phyloP scores from a whole-genome alignment of 2,888 invertebrate genomes.

The Octonoba sinensis region DNA sequence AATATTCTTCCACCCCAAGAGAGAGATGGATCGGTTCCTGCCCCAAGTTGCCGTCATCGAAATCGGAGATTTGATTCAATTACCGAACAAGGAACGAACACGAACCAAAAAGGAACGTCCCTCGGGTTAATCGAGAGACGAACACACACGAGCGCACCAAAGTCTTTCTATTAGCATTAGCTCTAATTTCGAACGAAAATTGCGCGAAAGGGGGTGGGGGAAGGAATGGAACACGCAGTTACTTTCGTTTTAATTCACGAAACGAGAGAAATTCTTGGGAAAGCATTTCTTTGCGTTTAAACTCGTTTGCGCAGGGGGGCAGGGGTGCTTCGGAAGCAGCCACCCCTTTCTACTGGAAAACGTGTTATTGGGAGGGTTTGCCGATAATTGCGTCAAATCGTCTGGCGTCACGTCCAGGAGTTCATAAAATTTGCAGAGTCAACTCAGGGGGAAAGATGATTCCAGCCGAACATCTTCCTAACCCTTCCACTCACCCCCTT shows the following conservation, averaged over 20 bases:
- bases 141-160: conserved; percentile 21
- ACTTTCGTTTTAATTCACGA: conserved; percentile 61
- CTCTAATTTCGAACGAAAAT: conserved; percentile 48
- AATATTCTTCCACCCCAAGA: background rate
- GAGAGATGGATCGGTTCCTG: conserved; percentile 54
- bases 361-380: conserved; percentile 50
- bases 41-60: conserved; percentile 47
- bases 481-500: conserved; percentile 14
- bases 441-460: conserved; percentile 36
- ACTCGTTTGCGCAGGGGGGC: conserved; percentile 40
- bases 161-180: conserved; percentile 60
- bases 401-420: conserved; percentile 44
- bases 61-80: conserved; percentile 57
- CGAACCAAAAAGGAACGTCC: conserved; percentile 14
- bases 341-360: background rate
- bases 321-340: no score
- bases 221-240: conserved; percentile 3
- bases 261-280: conserved; percentile 7
- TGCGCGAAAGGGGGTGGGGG: background rate
- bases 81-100: conserved; percentile 11
- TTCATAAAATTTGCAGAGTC: conserved; percentile 64
- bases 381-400: conserved; percentile 60
- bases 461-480: conserved; percentile 7
- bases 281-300: conserved; percentile 46
- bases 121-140: conserved; percentile 43